phyloP scores from a whole-genome alignment of 2,797 vertebrate species.

The Molossus molossus region DNA sequence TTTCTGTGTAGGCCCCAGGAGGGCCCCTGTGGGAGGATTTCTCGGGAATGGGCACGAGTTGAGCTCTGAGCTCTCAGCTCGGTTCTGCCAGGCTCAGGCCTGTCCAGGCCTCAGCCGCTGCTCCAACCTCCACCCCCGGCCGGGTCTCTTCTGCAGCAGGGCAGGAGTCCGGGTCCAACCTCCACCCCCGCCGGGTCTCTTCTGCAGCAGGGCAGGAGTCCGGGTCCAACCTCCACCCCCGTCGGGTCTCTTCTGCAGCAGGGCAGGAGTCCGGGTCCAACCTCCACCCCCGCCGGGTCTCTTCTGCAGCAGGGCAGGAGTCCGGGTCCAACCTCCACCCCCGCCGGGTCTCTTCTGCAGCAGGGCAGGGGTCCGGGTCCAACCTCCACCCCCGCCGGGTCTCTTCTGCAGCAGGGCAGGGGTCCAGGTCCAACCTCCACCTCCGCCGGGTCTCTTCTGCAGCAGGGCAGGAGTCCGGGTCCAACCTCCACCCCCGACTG shows the following conservation, averaged over 20 bases:
- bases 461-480: not conserved
- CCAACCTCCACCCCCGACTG: accelerated
- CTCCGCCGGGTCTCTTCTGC: not conserved
- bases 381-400: accelerated
- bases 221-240: no score
- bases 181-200: not conserved
- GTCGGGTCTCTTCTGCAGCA: not conserved
- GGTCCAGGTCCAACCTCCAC: not conserved
- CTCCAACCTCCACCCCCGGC: no score
- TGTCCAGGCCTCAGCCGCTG: not conserved
- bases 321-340: not conserved
- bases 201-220: not conserved
- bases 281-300: not conserved
- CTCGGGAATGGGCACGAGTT: not conserved
- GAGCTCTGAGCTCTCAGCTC: not conserved
- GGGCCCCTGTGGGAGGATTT: not conserved
- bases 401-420: not conserved
- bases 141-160: not conserved
- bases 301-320: not conserved
- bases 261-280: not conserved
- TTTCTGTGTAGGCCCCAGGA: not conserved
- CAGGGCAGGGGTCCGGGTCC: not conserved
- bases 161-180: not conserved
- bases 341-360: not conserved
- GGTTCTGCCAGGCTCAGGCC: not conserved